Evolutionary conservation across 2,888 invertebrate species (phyloP).

Genomic region (Chelonus formosanus): DNA sequence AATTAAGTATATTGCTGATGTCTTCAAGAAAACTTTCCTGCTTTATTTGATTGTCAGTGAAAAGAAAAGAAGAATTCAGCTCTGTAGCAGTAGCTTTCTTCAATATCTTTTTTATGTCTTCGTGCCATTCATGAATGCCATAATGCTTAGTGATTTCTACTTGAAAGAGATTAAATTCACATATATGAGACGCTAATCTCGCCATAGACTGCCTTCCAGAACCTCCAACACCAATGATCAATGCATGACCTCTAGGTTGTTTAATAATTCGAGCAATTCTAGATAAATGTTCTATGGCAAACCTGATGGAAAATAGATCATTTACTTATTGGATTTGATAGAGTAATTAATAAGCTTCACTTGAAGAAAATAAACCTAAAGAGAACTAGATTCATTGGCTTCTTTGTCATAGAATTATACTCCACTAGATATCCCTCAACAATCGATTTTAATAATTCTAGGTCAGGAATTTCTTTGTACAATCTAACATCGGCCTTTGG

Average conservation of each 20-base stretch:
- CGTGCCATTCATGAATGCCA: constrained; percentile 86
- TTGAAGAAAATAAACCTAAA: constrained; percentile 69
- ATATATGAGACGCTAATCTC: constrained; percentile 89
- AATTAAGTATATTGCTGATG: constrained; percentile 89
- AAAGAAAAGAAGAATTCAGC: constrained; percentile 87
- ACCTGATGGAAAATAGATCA: constrained; percentile 67
- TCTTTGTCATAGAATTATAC: constrained; percentile 94
- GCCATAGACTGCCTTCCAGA: constrained; percentile 93
- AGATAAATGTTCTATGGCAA: constrained; percentile 93
- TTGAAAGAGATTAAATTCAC: constrained; percentile 88
- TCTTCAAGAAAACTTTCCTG: constrained; percentile 94
- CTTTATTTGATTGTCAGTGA: constrained; percentile 92
- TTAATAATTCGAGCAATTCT: constrained; percentile 89
- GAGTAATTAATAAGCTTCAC: neutral
- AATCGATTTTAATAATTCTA: constrained; percentile 81
- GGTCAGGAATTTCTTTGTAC: constrained; percentile 87
- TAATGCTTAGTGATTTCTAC: constrained; percentile 92
- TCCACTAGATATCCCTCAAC: constrained; percentile 90
- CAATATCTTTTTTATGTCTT: constrained; percentile 86
- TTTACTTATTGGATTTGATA: constrained; percentile 31
- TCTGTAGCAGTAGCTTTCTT: constrained; percentile 84
- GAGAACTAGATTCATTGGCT: constrained; percentile 94
- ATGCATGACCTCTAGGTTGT: constrained; percentile 89
- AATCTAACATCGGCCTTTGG: constrained; percentile 89
- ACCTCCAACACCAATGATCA: constrained; percentile 91